phyloP scores from a whole-genome alignment of 2,113 vertebrate species.

The Nycticryphes semicollaris region DNA sequence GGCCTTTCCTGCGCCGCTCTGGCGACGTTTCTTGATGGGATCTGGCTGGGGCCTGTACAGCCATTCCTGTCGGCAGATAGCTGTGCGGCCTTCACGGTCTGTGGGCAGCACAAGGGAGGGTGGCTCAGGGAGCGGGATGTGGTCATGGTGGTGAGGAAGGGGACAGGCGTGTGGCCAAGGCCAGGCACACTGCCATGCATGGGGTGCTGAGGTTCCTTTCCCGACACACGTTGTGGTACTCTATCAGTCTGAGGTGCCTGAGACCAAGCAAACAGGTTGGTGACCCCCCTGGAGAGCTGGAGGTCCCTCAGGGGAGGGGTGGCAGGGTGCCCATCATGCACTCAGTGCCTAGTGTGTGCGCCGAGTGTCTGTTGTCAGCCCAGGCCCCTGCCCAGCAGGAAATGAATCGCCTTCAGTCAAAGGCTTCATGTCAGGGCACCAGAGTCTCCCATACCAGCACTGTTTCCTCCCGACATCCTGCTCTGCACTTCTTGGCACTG shows the following conservation, averaged over 20 bases:
- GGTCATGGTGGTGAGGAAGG: not conserved
- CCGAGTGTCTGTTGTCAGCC: not conserved
- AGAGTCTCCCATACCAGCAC: not conserved
- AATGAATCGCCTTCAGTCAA: not conserved
- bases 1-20: not conserved
- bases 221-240: fast-evolving
- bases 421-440: not conserved
- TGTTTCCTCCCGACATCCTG: not conserved
- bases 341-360: not conserved
- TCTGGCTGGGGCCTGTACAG: not conserved
- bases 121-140: not conserved
- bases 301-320: not conserved
- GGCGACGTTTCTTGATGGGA: not conserved
- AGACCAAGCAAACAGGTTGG: not conserved
- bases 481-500: not conserved
- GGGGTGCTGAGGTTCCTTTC: fast-evolving
- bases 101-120: not conserved
- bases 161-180: not conserved
- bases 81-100: fast-evolving
- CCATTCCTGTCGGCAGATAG: not conserved
- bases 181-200: fast-evolving
- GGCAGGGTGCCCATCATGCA: not conserved
- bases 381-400: fast-evolving
- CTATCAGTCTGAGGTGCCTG: not conserved
- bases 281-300: not conserved